Evolutionary conservation across 2,797 vertebrate genomes (phyloP).

Genomic region (Bovichtus diacanthus): DNA sequence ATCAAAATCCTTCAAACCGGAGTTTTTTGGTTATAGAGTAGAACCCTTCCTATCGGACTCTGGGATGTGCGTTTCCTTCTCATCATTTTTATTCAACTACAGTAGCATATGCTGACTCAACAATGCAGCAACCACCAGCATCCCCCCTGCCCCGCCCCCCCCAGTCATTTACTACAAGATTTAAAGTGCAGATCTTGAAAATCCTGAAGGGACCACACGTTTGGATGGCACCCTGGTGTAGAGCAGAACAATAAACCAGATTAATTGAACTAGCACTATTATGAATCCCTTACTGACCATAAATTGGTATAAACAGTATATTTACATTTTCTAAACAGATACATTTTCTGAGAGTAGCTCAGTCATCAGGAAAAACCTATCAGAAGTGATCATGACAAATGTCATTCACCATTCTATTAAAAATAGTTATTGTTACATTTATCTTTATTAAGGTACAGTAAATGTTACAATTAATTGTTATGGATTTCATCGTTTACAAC

Average conservation of each 20-base stretch:
- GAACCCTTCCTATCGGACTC: no score
- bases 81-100: no score
- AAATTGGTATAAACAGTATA: no score
- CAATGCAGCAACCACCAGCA: constrained; percentile 37
- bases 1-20: no score
- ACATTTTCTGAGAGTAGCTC: not conserved
- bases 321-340: not conserved
- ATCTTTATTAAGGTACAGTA: not conserved
- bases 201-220: not conserved
- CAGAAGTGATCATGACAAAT: no score
- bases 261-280: not conserved
- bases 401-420: no score
- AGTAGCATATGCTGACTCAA: constrained; percentile 54
- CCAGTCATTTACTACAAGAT: constrained; percentile 4
- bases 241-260: not conserved
- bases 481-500: not conserved
- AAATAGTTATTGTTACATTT: not conserved
- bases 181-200: not conserved
- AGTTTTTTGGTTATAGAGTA: no score
- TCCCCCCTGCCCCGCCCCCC: not conserved
- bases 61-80: no score
- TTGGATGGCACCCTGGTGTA: not conserved
- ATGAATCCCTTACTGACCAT: not conserved
- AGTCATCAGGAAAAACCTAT: no score
- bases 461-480: not conserved